Base-by-base conservation (phyloP, 1,140 invertebrate genomes). In the Amphibalanus amphitrite region DNA sequence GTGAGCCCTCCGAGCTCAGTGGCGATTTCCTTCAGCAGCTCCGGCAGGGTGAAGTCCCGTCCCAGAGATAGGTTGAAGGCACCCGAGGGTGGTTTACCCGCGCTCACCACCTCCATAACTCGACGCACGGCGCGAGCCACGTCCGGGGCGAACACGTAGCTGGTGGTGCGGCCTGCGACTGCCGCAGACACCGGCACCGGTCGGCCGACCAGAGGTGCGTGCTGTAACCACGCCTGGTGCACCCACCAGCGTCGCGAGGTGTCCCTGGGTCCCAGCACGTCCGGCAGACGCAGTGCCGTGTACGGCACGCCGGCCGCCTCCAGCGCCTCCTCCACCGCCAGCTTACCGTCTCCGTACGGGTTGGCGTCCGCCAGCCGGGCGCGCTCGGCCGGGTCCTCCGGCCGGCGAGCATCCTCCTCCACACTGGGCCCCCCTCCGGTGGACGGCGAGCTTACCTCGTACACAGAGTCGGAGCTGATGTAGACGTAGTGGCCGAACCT, bases 181-280 rank as follows among this genome's bases (percentile, higher is more conserved):
- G 75, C 74, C 70, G 72, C 67, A 3, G 83, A 80, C 47, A 82
- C 76, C 17, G 75, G 73, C 8, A 83, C 69, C 4, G 78, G 78
- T 70, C 76, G 75, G 28, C 78, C 73, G n/a, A 78, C 75, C 17
- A 73, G 71, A 28, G 75, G 67, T 70, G 75, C 76, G 70, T 82
- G 77, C 73, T 79, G 75, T 28, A 83, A 76, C 82, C 82, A 83
- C 59, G 82, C 67, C 71, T 83, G 82, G 75, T 83, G 83, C 3
- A 81, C 78, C 83, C 82, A 83, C 77, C 77, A 83, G 8, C 83
- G 73, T 70, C 81, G 77, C 0, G 82, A 83, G 33, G 78, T 82
- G 73, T 84, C 83, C 30, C 82, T 72, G 30, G 81, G 79, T 29
- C 83, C 83, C 38, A 84, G 75, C 0, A 84, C 82, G 74, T 84